Conservation (phyloP, 2,113 vertebrate species). For the Tachysurus vachellii region DNA sequence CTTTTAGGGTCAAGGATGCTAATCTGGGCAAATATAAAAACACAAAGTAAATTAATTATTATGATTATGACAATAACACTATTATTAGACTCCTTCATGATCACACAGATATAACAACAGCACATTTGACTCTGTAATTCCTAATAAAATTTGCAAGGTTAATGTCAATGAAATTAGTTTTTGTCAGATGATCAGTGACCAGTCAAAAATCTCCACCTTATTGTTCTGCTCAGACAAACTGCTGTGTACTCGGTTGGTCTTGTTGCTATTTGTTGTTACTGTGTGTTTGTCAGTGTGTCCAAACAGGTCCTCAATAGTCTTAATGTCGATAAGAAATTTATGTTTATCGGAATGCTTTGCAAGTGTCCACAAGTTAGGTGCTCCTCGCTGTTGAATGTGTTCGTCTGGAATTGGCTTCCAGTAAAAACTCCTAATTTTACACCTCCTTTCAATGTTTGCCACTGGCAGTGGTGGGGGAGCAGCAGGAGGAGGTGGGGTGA, state of each 20-base stretch:
- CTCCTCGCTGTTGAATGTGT: slow-evolving; percentile 80
- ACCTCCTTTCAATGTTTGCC: slow-evolving; percentile 70
- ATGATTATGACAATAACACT: background rate
- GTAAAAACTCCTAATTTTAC: slow-evolving; percentile 86
- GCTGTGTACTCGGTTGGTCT: slow-evolving; percentile 48
- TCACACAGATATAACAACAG: background rate
- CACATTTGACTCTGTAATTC: background rate
- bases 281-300: slow-evolving; percentile 75
- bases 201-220: slow-evolving; percentile 72
- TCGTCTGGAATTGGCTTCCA: slow-evolving; percentile 95
- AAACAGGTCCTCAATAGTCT: slow-evolving; percentile 89
- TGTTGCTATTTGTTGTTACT: background rate
- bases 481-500: slow-evolving; percentile 47
- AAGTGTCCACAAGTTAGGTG: slow-evolving; percentile 89
- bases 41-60: background rate
- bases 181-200: background rate
- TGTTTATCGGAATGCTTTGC: slow-evolving; percentile 65
- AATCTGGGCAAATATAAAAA: slow-evolving; percentile 69
- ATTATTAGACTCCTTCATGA: background rate
- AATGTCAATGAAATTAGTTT: background rate
- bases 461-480: slow-evolving; percentile 59
- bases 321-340: slow-evolving; percentile 82
- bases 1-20: slow-evolving; percentile 88
- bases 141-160: slow-evolving; percentile 32
- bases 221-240: slow-evolving; percentile 79